Conservation (phyloP, 2,888 invertebrate genomes). For the Deladenus siricidicola region DNA sequence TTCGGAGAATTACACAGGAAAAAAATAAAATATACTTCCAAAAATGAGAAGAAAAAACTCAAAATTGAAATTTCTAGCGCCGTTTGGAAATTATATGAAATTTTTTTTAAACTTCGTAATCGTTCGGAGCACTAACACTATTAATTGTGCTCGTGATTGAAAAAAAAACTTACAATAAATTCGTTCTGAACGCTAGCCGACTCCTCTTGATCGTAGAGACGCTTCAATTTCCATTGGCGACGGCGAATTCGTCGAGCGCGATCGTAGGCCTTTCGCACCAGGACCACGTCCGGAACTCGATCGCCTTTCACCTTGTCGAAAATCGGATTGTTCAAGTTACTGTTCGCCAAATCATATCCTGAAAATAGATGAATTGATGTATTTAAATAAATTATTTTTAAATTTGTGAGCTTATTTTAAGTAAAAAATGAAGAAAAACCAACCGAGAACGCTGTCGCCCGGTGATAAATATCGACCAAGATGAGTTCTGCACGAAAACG, state of each 20-base stretch:
- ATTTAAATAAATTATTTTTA: neutral
- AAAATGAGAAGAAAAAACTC: too few species aligned
- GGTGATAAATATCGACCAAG: conserved; percentile 83
- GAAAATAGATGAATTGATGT: conserved; percentile 34
- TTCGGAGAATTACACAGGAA: too few species aligned
- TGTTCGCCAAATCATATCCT: conserved; percentile 78
- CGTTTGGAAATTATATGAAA: too few species aligned
- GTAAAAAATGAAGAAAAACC: neutral
- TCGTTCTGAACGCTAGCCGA: conserved; percentile 54
- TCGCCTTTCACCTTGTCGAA: conserved; percentile 70
- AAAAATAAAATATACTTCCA: too few species aligned
- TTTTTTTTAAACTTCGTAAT: too few species aligned
- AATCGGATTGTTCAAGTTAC: conserved; percentile 80
- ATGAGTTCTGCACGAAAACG: conserved; percentile 81
- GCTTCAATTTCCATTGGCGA: conserved; percentile 80
- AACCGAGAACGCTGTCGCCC: conserved; percentile 83
- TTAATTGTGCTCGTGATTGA: too few species aligned
- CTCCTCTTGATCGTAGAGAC: conserved; percentile 61
- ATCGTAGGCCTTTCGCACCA: conserved; percentile 72
- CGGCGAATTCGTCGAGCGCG: conserved; percentile 53
- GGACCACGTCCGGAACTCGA: conserved; percentile 75
- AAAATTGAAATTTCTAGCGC: too few species aligned
- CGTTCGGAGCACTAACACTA: too few species aligned
- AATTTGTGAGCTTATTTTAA: conserved; percentile 6
- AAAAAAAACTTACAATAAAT: conserved; percentile 31